Evolutionary conservation across 2,113 vertebrate genomes (phyloP), one percentile per base, ranked within the genome.

Genomic region (Carassius carassius): DNA sequence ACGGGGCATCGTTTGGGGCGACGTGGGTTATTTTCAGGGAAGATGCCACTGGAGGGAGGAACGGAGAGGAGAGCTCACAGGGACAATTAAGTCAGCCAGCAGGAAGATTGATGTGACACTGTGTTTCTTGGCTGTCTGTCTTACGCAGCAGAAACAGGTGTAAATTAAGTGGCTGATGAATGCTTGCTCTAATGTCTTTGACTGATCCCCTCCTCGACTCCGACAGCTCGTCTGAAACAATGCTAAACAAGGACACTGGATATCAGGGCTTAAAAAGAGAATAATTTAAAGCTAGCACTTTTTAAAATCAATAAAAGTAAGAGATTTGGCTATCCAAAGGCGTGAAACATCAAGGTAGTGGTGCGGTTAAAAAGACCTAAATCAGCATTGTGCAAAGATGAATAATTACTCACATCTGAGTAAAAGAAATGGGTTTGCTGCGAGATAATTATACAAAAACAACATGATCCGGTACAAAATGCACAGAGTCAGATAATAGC

Each of bases 141-240:
- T 91, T 89, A 87, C 89, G 88, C 90, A 88, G 91, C 89, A 90
- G 91, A 93, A 94, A 93, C 93, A 92, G 91, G 93, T 94, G 93
- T 92, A 90, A 91, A 90, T 90, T 87, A 91, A 89, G 87, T 87
- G 87, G 87, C 85, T 93, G 91, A 93, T 93, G 90, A 93, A 94
- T 92, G 91, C 90, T 90, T 91, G 92, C 90, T 90, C 91, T 93
- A 94, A 93, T 91, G 89, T 90, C 84, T 69, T 84, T 93, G 91
- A 94, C 91, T 93, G 92, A 93, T 81, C 69, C 41, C 63, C 65
- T 63, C 41, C 21, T 73, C 17, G n/a, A 82, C 12, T 49, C 47
- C 4, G 81, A 76, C 65, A 51, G 63, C 67, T 75, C 35, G 16
- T 58, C 12, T 12, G 60, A 86, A 79, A 70, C 44, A 80, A 75